A percentile compares a stretch with the other conserved stretches of the same genome.
Evolutionary conservation across 2,888 invertebrate species (phyloP).

Genomic region (Eupithecia vulgata): DNA sequence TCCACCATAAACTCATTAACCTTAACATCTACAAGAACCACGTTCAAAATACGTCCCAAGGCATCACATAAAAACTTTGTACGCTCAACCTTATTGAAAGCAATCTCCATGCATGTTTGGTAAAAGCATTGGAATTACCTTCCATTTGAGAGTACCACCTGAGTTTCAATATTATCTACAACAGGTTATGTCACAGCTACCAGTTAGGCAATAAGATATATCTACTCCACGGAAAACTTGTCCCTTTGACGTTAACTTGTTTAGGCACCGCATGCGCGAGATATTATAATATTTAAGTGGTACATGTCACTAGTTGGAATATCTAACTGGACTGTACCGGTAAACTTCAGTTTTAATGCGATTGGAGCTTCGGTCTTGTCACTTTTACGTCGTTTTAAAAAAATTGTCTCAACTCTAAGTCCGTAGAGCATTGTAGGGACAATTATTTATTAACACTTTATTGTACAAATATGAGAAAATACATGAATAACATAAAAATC

Average conservation of each 20-base stretch:
- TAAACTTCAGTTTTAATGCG: constrained; percentile 42
- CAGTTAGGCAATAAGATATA: constrained; percentile 27
- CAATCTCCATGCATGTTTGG: constrained; percentile 30
- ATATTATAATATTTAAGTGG: neutral
- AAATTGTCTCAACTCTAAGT: constrained; percentile 5
- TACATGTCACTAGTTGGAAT: neutral
- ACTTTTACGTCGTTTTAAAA: constrained; percentile 45
- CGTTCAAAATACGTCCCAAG: constrained; percentile 30
- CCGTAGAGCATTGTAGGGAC: constrained; percentile 15
- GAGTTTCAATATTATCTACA: constrained; percentile 37
- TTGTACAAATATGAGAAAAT: too few relatives aligned
- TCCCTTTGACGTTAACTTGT: neutral
- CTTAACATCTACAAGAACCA: constrained; percentile 20
- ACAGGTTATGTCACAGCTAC: constrained; percentile 35
- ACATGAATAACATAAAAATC: too few relatives aligned
- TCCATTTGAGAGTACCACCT: constrained; percentile 38
- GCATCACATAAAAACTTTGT: constrained; percentile 30
- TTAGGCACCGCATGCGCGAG: neutral
- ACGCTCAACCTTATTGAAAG: constrained; percentile 30
- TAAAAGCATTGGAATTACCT: constrained; percentile 43
- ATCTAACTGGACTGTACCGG: constrained; percentile 18
- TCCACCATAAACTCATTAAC: constrained; percentile 16
- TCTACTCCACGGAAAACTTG: neutral
- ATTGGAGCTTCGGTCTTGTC: constrained; percentile 37
- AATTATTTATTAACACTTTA: too few relatives aligned